Percentiles rank a stretch among this genome's conserved stretches.
Evolutionary conservation across 2,888 invertebrate genomes (phyloP).

Genomic region (Chironomus tentans): DNA sequence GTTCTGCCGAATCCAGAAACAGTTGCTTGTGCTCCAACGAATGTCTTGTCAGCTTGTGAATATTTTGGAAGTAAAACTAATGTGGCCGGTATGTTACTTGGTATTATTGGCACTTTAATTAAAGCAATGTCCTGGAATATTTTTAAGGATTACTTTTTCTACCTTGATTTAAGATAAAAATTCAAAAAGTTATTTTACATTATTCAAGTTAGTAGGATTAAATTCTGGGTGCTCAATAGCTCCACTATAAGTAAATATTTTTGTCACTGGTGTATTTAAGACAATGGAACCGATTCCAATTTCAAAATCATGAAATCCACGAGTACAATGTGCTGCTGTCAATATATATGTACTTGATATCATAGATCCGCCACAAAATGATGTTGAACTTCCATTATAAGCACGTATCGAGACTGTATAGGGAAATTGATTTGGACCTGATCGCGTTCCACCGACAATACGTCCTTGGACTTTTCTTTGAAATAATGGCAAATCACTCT

Average conservation of each 20-base stretch:
- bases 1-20: constrained; percentile 40
- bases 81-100: constrained; percentile 33
- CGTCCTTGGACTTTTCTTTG: neutral
- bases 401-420: constrained; percentile 7
- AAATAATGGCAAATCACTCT: neutral
- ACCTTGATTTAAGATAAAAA: neutral
- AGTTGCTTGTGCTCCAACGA: constrained; percentile 33
- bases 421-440: neutral
- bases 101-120: neutral
- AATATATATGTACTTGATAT: neutral
- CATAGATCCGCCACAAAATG: constrained; percentile 6
- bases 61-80: constrained; percentile 35
- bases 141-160: neutral
- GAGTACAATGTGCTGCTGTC: constrained; percentile 20
- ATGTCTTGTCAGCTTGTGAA: constrained; percentile 31
- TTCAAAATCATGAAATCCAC: constrained; percentile 9
- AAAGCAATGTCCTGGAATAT: constrained; percentile 8
- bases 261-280: neutral
- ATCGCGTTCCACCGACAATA: constrained; percentile 2
- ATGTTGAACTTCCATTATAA: neutral
- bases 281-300: constrained; percentile 7
- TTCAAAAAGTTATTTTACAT: neutral
- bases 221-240: constrained; percentile 11
- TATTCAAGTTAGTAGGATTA: neutral
- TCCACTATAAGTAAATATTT: neutral